Conservation (phyloP, 2,888 invertebrate genomes). For the Machimus atricapillus region DNA sequence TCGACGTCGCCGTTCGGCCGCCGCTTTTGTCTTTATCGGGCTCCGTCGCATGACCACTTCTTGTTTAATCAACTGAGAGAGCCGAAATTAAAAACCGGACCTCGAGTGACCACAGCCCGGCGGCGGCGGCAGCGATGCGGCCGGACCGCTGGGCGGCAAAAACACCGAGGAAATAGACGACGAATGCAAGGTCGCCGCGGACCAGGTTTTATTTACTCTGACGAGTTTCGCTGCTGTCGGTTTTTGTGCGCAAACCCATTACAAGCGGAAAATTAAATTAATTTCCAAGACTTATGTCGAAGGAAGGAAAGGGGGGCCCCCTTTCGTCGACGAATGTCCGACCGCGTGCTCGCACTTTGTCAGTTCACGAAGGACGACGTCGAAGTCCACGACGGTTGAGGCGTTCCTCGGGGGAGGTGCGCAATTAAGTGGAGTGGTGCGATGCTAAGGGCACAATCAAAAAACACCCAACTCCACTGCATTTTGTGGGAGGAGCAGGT, state of each 20-base stretch:
- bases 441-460: neutral
- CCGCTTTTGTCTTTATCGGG: neutral
- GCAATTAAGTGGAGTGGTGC: neutral
- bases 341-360: neutral
- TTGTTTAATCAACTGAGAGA: slow-evolving; percentile 36
- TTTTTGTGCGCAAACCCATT: neutral
- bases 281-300: neutral
- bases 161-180: neutral
- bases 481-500: neutral
- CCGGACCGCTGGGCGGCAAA: neutral
- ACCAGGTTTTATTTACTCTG: neutral
- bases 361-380: neutral
- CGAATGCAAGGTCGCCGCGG: neutral
- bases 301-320: neutral
- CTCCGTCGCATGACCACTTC: neutral
- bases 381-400: neutral
- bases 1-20: neutral
- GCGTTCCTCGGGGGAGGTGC: neutral
- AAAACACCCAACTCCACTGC: neutral
- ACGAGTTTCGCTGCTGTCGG: neutral
- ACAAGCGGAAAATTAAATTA: neutral
- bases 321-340: neutral
- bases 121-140: neutral
- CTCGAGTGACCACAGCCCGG: neutral
- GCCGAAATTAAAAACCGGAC: slow-evolving; percentile 13